A percentile compares a stretch with the other conserved stretches of the same genome.
These are phyloP conservation scores for Triplophysa tibetana DNA, from an alignment of 2,113 vertebrate species.

Conservation along the genomic window DNA sequence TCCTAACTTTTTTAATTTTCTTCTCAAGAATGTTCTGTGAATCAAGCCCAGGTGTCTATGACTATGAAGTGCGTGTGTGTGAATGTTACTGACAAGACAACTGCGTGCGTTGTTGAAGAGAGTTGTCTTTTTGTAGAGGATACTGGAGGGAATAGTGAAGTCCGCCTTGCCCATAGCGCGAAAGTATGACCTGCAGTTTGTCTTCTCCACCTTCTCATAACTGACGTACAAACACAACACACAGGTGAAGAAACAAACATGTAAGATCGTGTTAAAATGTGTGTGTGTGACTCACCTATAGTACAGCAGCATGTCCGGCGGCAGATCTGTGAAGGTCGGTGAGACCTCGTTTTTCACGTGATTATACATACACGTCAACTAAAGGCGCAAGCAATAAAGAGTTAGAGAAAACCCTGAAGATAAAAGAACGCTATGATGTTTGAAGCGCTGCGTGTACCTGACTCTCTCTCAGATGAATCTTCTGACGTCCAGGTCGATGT, in stretches of 20 bases:
- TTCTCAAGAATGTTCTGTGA: too few species aligned
- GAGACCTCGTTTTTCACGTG: conserved; percentile 43
- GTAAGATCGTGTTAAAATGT: not conserved
- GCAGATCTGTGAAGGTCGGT: conserved; percentile 62
- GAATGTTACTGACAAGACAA: conserved; percentile 35
- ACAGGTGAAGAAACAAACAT: not conserved
- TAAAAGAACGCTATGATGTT: not conserved
- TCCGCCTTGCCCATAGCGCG: conserved; percentile 58
- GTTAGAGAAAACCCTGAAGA: too few species aligned
- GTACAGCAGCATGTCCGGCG: conserved; percentile 70
- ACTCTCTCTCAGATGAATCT: conserved; percentile 58
- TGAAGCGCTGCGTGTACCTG: conserved; percentile 55
- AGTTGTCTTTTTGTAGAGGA: conserved; percentile 49
- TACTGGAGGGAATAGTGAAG: conserved; percentile 55
- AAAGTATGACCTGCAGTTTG: conserved; percentile 63
- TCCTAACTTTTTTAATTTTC: too few species aligned
- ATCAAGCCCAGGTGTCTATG: not conserved
- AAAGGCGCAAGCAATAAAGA: conserved; percentile 3
- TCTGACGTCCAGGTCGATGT: conserved; percentile 35
- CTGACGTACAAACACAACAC: conserved; percentile 44
- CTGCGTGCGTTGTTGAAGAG: conserved; percentile 23
- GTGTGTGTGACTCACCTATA: conserved; percentile 57
- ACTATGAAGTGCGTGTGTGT: not conserved
- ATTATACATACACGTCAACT: conserved; percentile 73
- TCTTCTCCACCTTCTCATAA: conserved; percentile 45